Evolutionary conservation across 2,888 invertebrate species (phyloP), one percentile per base, ranked within the genome.

Genomic region (Rhagonycha lutea): DNA sequence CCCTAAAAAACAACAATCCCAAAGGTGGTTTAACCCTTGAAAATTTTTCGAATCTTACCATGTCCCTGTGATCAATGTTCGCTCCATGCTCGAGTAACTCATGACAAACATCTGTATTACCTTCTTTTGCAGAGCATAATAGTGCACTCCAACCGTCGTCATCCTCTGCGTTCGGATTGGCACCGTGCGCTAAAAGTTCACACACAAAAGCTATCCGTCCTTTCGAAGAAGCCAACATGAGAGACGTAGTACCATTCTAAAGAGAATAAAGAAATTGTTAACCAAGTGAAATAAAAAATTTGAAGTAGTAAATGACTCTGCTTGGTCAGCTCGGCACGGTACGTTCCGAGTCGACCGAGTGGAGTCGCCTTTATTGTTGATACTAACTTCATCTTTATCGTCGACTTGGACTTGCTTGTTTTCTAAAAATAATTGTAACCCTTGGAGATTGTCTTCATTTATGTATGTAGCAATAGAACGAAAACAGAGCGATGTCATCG

Each of bases 91-190:
- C 96, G 75, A 98, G 86, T 67, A 99, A 88, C 81, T 96, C 93
- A 79, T 92, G 90, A 72, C 95, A 95, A 71, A 97, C 92, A 83
- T 95, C 93, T 28, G 93, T 89, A 87, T 96, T 93, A 0, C 98
- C 98, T 83, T 94, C 95, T 83, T 96, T 96, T 5, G 98, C 92
- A 14, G 98, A 98, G 88, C 95, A 96, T 80, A 97, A 90, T 77
- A 99, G 88, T 8, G 98, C 92, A 63, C 96, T 95, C 97, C 98
- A 98, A 82, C 96, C 95, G 86, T 99, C 98, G 84, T 92, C 91
- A 88, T 99, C 99, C 84, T 96, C 94, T 12, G 95, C 94, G 87
- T 96, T 94, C 14, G 96, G 93, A 89, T 99, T 98, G 32, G 98
- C 98, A 76, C 97, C 97, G 86, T 96, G 94, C 73, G 94, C 92